Base-by-base conservation (phyloP, 2,888 invertebrate species). In the Dynastes hyllus region DNA sequence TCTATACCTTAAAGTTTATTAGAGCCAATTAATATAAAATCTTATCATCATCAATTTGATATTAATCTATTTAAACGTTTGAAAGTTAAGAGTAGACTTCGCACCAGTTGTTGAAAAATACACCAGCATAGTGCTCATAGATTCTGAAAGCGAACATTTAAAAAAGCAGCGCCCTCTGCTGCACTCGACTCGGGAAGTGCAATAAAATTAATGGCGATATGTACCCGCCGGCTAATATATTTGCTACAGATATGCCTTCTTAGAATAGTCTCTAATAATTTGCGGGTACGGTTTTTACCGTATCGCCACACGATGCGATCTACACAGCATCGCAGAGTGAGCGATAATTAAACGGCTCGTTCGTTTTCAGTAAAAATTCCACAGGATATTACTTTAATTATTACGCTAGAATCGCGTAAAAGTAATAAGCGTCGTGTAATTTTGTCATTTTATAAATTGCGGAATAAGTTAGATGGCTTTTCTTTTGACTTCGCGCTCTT, bases 191-290 rank as follows among this genome's bases (percentile, higher is more conserved):
- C 58, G 58, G 58, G 58, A 73, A 73, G 58, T 71, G 71, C 71
- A 79, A 77, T 79, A 73, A 77, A 79, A 79, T 73, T 79, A 79
- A 79, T 79, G 79, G 79, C 75, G 40, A 75, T 71, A 71, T 77
- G 51, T 27, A 73, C 77, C 79, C 77, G 55, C 65, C 71, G 79
- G 79, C 77, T 75, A 79, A 79, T 79, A 79, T 79, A 79, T 79
- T 77, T 79, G 77, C 79, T 77, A 79, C 77, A 77, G 79, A 79
- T 79, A 79, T 77, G 77, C 77, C 77, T 79, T 79, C 79, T 79
- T 77, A 79, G 79, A 79, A 79, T 79, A 79, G 77, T 79, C 75
- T 67, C 75, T 77, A 45, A 63, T 79, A 79, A 79, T 79, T 79
- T 79, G 79, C 77, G 61, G 77, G 73, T 79, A 73, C 67, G 67